A percentile compares a stretch with the other conserved stretches of the same genome.
phyloP scores from a whole-genome alignment of 2,113 vertebrate species.

The Numida meleagris region DNA sequence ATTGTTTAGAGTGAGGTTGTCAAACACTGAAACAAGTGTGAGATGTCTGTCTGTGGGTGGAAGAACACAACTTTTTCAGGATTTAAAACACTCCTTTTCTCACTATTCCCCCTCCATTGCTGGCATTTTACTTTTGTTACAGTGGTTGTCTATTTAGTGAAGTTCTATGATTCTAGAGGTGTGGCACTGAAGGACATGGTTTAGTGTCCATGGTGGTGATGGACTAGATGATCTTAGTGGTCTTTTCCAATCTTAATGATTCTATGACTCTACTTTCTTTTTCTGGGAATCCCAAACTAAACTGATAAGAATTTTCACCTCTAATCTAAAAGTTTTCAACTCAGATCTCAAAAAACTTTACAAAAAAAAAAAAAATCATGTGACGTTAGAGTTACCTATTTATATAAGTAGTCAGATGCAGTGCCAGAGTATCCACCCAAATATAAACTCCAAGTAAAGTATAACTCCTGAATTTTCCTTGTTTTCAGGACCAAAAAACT shows the following conservation, averaged over 20 bases:
- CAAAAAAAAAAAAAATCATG: not conserved
- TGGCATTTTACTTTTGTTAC: not conserved
- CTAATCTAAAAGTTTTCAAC: not conserved
- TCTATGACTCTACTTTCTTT: not conserved
- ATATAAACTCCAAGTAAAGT: not conserved
- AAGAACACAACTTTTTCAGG: not conserved
- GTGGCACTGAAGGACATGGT: too few relatives aligned
- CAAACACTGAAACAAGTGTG: not conserved
- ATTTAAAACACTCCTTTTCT: not conserved
- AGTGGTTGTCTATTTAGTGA: not conserved
- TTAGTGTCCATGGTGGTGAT: too few relatives aligned
- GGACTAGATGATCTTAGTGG: too few relatives aligned
- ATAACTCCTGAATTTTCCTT: not conserved
- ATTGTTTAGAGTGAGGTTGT: not conserved
- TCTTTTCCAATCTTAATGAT: too few relatives aligned
- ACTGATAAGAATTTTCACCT: accelerated
- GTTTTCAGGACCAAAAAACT: not conserved
- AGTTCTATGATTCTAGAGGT: not conserved
- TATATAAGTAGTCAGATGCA: not conserved
- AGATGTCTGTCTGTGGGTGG: not conserved
- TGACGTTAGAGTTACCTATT: not conserved
- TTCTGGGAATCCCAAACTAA: not conserved
- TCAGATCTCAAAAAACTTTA: not conserved
- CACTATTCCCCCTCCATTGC: not conserved
- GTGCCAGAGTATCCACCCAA: not conserved